phyloP scores from a whole-genome alignment of 2,113 vertebrate species.

The Ibidorhyncha struthersii region DNA sequence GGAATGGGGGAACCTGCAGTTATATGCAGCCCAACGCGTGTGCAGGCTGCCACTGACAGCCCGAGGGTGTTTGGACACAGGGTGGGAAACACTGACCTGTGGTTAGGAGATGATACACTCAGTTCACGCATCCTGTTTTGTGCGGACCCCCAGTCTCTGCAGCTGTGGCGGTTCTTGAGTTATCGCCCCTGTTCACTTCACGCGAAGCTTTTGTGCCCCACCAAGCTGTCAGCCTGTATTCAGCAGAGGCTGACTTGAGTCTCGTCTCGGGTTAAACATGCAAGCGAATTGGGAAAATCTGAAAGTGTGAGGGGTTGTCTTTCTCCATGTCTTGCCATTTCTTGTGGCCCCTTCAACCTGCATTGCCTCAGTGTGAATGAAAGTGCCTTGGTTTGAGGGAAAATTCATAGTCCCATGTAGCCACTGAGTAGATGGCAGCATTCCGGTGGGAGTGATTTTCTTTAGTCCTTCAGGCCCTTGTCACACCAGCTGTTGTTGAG shows the following conservation, averaged over 20 bases:
- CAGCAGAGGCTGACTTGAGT: not conserved
- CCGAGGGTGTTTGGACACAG: not conserved
- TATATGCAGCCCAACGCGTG: fast-evolving
- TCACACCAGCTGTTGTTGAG: not conserved
- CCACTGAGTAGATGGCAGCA: not conserved
- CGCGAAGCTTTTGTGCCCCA: not conserved
- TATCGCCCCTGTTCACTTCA: not conserved
- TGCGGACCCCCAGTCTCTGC: fast-evolving
- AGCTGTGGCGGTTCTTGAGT: not conserved
- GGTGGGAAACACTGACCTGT: not conserved
- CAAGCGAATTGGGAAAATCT: not conserved
- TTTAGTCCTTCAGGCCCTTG: not conserved
- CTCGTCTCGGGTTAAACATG: not conserved
- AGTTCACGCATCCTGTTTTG: not conserved
- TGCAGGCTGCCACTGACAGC: not conserved
- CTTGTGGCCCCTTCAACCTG: not conserved
- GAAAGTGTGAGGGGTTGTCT: not conserved
- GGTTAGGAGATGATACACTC: not conserved
- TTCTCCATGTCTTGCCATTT: not conserved
- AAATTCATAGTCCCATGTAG: not conserved
- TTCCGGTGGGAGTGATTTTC: not conserved
- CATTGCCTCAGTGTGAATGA: not conserved
- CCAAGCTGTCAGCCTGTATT: not conserved
- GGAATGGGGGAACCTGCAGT: not conserved
- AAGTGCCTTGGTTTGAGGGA: not conserved